A percentile compares a stretch with the other conserved stretches of the same genome.
Conservation (phyloP, 2,888 invertebrate species). For the Lasioglossum figueresi region DNA sequence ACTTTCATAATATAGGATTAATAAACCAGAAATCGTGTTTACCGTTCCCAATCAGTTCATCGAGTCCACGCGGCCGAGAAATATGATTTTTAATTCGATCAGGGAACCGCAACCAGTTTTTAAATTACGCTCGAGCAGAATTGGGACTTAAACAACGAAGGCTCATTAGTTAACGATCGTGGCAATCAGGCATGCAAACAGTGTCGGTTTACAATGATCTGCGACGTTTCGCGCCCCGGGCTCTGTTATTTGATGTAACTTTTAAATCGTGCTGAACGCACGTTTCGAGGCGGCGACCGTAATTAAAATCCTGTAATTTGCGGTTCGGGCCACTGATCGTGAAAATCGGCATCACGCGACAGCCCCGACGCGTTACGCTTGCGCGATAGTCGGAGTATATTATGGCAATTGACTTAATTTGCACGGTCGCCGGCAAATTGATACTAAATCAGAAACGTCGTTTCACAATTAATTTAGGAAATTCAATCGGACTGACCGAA, state of each 20-base stretch:
- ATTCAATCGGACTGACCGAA: slow-evolving; percentile 68
- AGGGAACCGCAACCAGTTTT: background rate
- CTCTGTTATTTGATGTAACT: slow-evolving; percentile 38
- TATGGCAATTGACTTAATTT: slow-evolving; percentile 75
- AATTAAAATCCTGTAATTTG: slow-evolving; percentile 60
- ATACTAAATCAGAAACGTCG: slow-evolving; percentile 73
- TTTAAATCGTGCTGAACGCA: slow-evolving; percentile 32
- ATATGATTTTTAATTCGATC: background rate
- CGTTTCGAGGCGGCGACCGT: slow-evolving; percentile 19
- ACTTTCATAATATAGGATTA: background rate
- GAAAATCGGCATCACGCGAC: slow-evolving; percentile 30
- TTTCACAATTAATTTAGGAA: slow-evolving; percentile 74
- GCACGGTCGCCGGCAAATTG: slow-evolving; percentile 66
- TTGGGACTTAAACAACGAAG: slow-evolving; percentile 24
- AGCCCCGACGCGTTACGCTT: slow-evolving; percentile 13
- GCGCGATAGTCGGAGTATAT: slow-evolving; percentile 37
- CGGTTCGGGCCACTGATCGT: slow-evolving; percentile 3
- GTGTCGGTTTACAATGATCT: slow-evolving; percentile 16
- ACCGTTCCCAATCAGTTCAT: background rate
- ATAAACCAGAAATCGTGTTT: background rate
- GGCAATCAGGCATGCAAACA: slow-evolving; percentile 45
- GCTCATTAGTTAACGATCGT: slow-evolving; percentile 52
- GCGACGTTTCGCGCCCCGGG: background rate
- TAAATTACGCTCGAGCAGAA: background rate
- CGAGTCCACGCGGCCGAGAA: background rate